Evolutionary conservation across 1,140 invertebrate genomes (phyloP).

Genomic region (Armadillidium nasatum): DNA sequence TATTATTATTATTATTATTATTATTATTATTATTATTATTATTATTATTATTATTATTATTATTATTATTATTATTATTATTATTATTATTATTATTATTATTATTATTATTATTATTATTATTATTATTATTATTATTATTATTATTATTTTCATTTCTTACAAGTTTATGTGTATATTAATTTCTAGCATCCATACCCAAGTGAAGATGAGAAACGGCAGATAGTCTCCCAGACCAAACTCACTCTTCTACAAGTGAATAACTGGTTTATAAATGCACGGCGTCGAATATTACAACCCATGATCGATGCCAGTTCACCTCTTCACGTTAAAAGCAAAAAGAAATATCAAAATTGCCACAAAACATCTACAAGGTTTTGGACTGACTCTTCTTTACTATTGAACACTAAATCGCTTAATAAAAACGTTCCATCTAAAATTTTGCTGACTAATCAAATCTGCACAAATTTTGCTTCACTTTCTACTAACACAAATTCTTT

Average conservation of each 20-base stretch:
- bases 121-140: too few species aligned
- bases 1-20: too few species aligned
- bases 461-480: background rate
- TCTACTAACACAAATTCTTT: background rate
- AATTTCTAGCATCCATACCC: slow-evolving; percentile 76
- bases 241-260: slow-evolving; percentile 73
- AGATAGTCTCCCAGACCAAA: slow-evolving; percentile 80
- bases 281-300: slow-evolving; percentile 82
- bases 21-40: too few species aligned
- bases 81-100: too few species aligned
- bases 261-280: slow-evolving; percentile 91
- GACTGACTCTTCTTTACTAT: slow-evolving; percentile 26
- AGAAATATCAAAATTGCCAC: slow-evolving; percentile 36
- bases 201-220: slow-evolving; percentile 85
- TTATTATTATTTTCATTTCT: too few species aligned
- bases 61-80: too few species aligned
- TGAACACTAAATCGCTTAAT: too few species aligned
- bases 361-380: slow-evolving; percentile 41
- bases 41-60: too few species aligned
- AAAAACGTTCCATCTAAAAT: too few species aligned
- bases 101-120: too few species aligned
- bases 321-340: slow-evolving; percentile 38
- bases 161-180: too few species aligned
- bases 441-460: too few species aligned
- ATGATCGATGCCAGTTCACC: slow-evolving; percentile 65